Conservation (phyloP, 2,797 vertebrate genomes). For the Aldrovandia affinis region DNA sequence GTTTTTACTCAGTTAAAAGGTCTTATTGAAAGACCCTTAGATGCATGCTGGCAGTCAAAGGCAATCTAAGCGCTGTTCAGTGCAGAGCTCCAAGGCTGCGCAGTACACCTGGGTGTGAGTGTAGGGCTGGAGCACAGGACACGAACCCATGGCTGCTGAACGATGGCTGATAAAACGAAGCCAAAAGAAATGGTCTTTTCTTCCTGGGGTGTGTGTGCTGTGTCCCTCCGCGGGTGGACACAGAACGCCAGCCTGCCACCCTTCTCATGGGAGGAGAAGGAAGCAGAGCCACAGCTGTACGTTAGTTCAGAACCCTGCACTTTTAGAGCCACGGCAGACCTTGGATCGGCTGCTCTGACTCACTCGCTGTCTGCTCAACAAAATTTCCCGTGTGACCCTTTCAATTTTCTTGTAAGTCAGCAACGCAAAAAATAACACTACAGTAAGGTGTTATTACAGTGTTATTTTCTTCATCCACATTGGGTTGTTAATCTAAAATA, state of each 20-base stretch:
- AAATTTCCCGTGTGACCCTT: not conserved
- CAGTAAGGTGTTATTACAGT: not conserved
- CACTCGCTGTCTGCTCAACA: not conserved
- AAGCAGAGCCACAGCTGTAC: not conserved
- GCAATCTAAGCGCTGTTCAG: not conserved
- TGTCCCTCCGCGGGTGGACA: not conserved
- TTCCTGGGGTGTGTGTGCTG: not conserved
- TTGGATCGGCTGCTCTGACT: not conserved
- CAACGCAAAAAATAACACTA: not conserved
- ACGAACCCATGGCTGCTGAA: slow-evolving; percentile 23
- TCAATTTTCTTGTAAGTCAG: not conserved
- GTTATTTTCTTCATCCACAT: not conserved
- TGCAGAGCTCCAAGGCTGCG: not conserved
- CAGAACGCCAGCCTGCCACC: not conserved
- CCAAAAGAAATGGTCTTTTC: not conserved
- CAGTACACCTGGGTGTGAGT: not conserved
- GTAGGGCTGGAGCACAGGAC: not conserved
- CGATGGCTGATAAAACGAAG: not conserved
- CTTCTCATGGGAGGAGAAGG: not conserved
- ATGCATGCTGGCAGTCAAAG: not conserved
- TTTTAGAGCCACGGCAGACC: not conserved
- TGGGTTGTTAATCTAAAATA: not conserved
- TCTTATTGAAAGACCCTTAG: not conserved
- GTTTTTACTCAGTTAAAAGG: too few species aligned
- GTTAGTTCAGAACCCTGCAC: not conserved